These are phyloP conservation scores for Sinocyclocheilus maitianheensis DNA, from an alignment of 2,113 vertebrate species.

Conservation along the genomic window DNA sequence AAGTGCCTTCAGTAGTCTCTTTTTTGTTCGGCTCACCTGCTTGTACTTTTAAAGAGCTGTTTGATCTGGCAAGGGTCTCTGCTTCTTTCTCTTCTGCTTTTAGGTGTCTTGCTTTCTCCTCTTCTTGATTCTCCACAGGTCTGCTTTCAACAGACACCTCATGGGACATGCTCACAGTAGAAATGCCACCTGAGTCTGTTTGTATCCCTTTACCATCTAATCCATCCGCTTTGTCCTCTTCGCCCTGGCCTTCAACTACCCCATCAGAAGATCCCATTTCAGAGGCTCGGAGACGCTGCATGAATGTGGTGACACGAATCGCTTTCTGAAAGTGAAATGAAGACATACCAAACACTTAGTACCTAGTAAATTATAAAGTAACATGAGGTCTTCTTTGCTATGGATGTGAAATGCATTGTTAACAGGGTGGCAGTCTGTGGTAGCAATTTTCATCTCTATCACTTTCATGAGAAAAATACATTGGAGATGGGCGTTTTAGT, in stretches of 20 bases:
- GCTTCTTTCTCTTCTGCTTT: constrained; percentile 56
- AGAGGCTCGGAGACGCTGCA: constrained; percentile 82
- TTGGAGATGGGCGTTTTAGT: neutral
- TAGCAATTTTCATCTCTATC: neutral
- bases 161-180: constrained; percentile 72
- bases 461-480: constrained; percentile 24
- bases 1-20: constrained; percentile 52
- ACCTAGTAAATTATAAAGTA: neutral
- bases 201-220: constrained; percentile 61
- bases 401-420: constrained; percentile 4
- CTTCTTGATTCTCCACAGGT: constrained; percentile 52
- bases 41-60: constrained; percentile 49
- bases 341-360: constrained; percentile 26
- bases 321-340: constrained; percentile 78
- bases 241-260: constrained; percentile 61
- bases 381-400: constrained; percentile 31
- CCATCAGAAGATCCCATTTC: constrained; percentile 66
- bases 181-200: constrained; percentile 62
- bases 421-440: neutral
- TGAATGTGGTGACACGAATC: constrained; percentile 84
- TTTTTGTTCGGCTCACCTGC: constrained; percentile 60
- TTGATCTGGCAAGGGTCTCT: constrained; percentile 57
- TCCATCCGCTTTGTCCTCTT: constrained; percentile 62
- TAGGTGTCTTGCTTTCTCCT: constrained; percentile 45
- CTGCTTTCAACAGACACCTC: constrained; percentile 74